Conservation (phyloP, 2,797 vertebrate species). For the Leptoclinus maculatus region DNA sequence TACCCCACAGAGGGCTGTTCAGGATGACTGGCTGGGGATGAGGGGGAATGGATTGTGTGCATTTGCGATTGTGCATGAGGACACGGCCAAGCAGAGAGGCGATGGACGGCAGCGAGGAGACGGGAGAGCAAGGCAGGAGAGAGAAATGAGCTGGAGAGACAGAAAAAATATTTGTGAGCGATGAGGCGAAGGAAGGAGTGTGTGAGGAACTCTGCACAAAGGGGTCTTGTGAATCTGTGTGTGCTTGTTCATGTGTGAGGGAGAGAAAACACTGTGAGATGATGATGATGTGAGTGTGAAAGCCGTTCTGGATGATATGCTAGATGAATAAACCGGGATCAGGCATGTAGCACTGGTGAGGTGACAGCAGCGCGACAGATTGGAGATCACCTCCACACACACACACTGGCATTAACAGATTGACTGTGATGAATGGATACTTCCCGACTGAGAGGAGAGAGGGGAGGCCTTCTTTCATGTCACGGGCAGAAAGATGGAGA, state of each 20-base stretch:
- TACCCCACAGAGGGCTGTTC: slow-evolving; percentile 64
- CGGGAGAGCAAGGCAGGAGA: slow-evolving; percentile 36
- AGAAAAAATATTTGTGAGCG: slow-evolving; percentile 54
- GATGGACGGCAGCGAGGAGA: slow-evolving; percentile 17
- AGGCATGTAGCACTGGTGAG: slow-evolving; percentile 46
- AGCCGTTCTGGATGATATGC: slow-evolving; percentile 22
- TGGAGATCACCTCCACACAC: slow-evolving; percentile 64
- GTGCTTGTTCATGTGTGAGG: slow-evolving; percentile 22
- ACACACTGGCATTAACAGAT: slow-evolving; percentile 69
- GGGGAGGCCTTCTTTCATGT: slow-evolving; percentile 51
- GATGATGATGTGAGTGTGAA: slow-evolving; percentile 26
- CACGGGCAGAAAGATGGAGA: slow-evolving; percentile 42
- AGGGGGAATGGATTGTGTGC: slow-evolving; percentile 61
- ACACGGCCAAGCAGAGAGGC: slow-evolving; percentile 41
- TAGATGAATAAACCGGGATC: slow-evolving; percentile 54
- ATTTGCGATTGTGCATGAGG: slow-evolving; percentile 66
- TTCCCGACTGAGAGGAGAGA: slow-evolving; percentile 38
- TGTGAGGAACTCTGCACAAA: slow-evolving; percentile 30
- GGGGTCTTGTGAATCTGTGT: slow-evolving; percentile 24
- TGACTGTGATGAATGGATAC: slow-evolving; percentile 76
- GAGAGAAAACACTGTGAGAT: slow-evolving; percentile 17
- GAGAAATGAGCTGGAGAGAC: slow-evolving; percentile 68
- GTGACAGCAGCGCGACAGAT: slow-evolving; percentile 64
- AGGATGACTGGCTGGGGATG: slow-evolving; percentile 65
- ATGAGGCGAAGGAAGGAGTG: slow-evolving; percentile 44